Conservation (phyloP, 2,113 vertebrate species). For the Pluvialis apricaria region DNA sequence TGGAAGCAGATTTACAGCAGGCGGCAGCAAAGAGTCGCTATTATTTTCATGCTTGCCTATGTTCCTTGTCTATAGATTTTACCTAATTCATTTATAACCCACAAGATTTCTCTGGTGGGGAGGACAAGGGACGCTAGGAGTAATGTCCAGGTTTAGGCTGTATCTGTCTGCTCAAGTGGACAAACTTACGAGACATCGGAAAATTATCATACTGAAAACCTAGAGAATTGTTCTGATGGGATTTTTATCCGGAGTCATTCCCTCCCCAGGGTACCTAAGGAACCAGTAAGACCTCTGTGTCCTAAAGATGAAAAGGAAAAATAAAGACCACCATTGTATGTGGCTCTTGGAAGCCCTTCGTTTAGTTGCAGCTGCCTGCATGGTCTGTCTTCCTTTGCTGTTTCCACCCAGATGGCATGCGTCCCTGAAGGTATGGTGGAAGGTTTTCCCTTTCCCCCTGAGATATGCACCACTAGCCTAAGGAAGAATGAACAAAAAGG, state of each 20-base stretch:
- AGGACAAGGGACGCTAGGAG: neutral
- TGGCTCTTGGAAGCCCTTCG: neutral
- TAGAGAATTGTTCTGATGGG: neutral
- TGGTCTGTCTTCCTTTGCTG: neutral
- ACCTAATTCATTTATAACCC: neutral
- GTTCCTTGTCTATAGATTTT: neutral
- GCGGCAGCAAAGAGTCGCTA: slow-evolving; percentile 38
- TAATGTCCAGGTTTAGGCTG: neutral
- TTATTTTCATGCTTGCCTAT: neutral
- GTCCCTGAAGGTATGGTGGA: neutral
- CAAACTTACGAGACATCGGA: neutral
- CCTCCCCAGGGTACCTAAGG: neutral
- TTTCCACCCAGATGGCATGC: rapidly evolving
- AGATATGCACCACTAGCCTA: neutral
- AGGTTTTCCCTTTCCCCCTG: neutral
- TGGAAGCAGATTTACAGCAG: neutral
- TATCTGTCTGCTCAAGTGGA: neutral
- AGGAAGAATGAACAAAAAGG: neutral
- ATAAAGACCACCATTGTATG: neutral
- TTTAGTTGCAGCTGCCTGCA: neutral
- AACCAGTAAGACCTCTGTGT: neutral
- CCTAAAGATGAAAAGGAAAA: neutral
- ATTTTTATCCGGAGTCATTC: neutral
- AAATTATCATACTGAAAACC: neutral
- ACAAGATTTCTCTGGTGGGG: neutral